A percentile compares a stretch with the other conserved stretches of the same genome.
These are phyloP conservation scores for Plebejus anna DNA, from an alignment of 2,888 invertebrate genomes.

Conservation along the genomic window DNA sequence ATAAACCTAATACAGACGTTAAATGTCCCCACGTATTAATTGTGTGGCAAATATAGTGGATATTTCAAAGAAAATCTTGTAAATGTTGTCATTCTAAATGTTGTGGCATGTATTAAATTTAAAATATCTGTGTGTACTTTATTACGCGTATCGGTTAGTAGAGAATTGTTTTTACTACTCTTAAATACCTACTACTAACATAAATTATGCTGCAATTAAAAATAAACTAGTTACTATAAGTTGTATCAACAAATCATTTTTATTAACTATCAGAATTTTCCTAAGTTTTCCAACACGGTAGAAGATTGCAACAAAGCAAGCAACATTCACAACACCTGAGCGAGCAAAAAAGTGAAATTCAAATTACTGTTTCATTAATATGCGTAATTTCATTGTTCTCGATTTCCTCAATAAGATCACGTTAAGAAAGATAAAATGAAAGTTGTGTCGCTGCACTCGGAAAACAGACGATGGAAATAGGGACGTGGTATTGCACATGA, in stretches of 20 bases:
- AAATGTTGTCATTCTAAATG: too few species aligned
- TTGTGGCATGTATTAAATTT: too few species aligned
- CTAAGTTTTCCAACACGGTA: background rate
- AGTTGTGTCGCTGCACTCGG: conserved; percentile 48
- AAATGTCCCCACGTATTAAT: too few species aligned
- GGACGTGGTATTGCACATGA: conserved; percentile 37
- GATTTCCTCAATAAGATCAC: conserved; percentile 36
- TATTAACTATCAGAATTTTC: background rate
- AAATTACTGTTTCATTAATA: conserved; percentile 20
- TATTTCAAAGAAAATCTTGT: too few species aligned
- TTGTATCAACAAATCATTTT: background rate
- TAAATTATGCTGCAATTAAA: too few species aligned
- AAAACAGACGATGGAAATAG: conserved; percentile 51
- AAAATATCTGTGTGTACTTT: too few species aligned
- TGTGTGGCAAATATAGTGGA: too few species aligned
- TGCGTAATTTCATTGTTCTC: conserved; percentile 32
- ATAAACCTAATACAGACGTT: too few species aligned
- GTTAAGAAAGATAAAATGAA: conserved; percentile 36
- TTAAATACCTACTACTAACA: too few species aligned
- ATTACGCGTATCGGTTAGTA: too few species aligned
- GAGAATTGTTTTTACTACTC: too few species aligned
- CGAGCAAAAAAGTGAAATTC: conserved; percentile 28
- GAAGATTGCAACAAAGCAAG: conserved; percentile 4
- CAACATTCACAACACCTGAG: background rate
- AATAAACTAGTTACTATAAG: too few species aligned